Evolutionary conservation across 2,888 invertebrate species (phyloP).

Genomic region (Apocheima hispidaria): DNA sequence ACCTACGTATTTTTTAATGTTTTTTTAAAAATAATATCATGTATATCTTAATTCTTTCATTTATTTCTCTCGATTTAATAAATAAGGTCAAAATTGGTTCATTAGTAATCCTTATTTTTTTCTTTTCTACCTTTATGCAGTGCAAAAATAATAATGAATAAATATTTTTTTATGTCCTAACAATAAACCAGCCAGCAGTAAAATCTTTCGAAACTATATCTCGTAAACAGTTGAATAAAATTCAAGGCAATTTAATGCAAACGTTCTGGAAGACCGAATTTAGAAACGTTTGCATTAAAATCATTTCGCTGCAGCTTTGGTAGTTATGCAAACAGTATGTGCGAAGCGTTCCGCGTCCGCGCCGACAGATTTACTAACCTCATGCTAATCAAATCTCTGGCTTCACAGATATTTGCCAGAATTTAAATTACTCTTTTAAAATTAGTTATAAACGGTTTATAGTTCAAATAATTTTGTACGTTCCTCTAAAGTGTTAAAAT

Average conservation of each 20-base stretch:
- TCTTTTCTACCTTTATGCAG: too few relatives aligned
- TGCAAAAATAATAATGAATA: too few relatives aligned
- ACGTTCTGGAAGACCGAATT: constrained; percentile 15
- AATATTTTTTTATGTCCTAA: not conserved
- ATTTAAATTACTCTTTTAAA: constrained; percentile 12
- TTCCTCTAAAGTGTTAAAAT: not conserved
- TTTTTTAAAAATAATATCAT: too few relatives aligned
- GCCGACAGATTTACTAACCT: constrained; percentile 12
- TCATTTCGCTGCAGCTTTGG: constrained; percentile 6
- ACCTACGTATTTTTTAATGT: too few relatives aligned
- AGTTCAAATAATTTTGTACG: not conserved
- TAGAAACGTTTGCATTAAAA: constrained; percentile 36
- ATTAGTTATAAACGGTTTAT: not conserved
- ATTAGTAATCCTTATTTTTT: too few relatives aligned
- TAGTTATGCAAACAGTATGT: constrained; percentile 11
- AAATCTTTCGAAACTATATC: not conserved
- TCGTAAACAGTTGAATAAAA: constrained; percentile 33
- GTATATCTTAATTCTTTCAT: too few relatives aligned
- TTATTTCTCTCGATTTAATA: too few relatives aligned
- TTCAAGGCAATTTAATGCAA: constrained; percentile 7
- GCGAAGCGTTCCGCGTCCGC: constrained; percentile 8
- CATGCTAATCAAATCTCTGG: constrained; percentile 21
- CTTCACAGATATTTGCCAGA: constrained; percentile 9
- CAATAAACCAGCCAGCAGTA: not conserved
- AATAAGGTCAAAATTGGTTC: too few relatives aligned